Conservation (phyloP, 2,888 invertebrate species). For the Thumatha senex region DNA sequence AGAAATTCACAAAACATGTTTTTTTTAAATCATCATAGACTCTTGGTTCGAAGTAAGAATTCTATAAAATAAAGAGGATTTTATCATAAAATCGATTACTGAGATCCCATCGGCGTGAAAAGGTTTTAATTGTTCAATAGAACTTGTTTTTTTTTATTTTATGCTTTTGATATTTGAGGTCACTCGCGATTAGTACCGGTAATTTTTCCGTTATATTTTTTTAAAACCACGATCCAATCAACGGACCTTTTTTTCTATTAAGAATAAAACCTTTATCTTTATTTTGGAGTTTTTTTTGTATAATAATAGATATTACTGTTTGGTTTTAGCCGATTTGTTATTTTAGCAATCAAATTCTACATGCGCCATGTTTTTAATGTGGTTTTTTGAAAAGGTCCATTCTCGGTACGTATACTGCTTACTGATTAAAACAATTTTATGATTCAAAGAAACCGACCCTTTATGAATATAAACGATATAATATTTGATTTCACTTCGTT, state of each 20-base stretch:
- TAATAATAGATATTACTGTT: slow-evolving; percentile 19
- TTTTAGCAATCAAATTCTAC: slow-evolving; percentile 29
- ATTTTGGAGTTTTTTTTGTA: slow-evolving; percentile 16
- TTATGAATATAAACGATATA: background rate
- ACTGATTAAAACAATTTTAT: background rate
- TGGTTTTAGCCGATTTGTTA: slow-evolving; percentile 29
- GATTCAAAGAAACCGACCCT: slow-evolving; percentile 7
- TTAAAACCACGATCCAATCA: slow-evolving; percentile 26
- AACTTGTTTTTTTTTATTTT: slow-evolving; percentile 22
- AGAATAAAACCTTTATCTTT: slow-evolving; percentile 16
- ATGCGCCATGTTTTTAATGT: slow-evolving; percentile 29
- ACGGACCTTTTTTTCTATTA: slow-evolving; percentile 8
- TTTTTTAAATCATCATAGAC: slow-evolving; percentile 10
- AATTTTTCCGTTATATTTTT: slow-evolving; percentile 40
- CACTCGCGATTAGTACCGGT: slow-evolving; percentile 28
- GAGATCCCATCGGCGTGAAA: slow-evolving; percentile 32
- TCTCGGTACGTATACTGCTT: background rate
- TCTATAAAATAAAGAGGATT: slow-evolving; percentile 27
- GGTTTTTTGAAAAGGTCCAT: slow-evolving; percentile 9
- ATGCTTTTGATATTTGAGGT: slow-evolving; percentile 28
- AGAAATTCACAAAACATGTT: slow-evolving; percentile 8
- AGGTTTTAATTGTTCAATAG: slow-evolving; percentile 32
- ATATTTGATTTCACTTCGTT: background rate
- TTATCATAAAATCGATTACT: slow-evolving; percentile 38
- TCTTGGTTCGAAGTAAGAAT: slow-evolving; percentile 22